A percentile compares a stretch with the other conserved stretches of the same genome.
Evolutionary conservation across 2,888 invertebrate species (phyloP).

Genomic region (Lucinisca nassula): DNA sequence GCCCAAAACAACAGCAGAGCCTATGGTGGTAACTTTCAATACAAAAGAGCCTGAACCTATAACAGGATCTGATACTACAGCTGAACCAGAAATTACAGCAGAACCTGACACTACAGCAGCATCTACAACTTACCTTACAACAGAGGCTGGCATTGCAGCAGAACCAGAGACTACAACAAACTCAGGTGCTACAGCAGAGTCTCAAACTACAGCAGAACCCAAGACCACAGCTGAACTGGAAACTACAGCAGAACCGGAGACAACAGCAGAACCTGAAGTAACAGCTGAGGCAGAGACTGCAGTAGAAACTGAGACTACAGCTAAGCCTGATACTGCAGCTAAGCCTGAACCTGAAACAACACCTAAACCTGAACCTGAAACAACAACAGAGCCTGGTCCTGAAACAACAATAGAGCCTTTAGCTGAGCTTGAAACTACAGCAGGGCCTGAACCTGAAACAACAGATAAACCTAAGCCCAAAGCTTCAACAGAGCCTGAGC

Average conservation of each 20-base stretch:
- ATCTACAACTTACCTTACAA: constrained; percentile 4
- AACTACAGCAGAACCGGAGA: constrained; percentile 11
- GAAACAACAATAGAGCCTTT: not conserved
- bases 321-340: constrained; percentile 24
- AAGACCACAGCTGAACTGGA: constrained; percentile 28
- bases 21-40: too few species aligned
- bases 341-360: constrained; percentile 9
- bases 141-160: constrained; percentile 29
- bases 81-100: constrained; percentile 20
- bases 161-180: constrained; percentile 4
- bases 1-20: too few species aligned
- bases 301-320: not conserved
- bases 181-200: constrained; percentile 35
- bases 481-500: not conserved
- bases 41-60: too few species aligned
- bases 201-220: constrained; percentile 25
- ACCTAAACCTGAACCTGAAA: not conserved
- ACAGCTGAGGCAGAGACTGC: not conserved
- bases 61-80: not conserved
- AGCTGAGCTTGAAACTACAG: not conserved
- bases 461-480: not conserved
- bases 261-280: constrained; percentile 25
- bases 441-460: not conserved
- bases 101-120: constrained; percentile 17
- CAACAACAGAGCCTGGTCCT: constrained; percentile 7